Evolutionary conservation across 2,888 invertebrate genomes (phyloP).

Genomic region (Empis livida): DNA sequence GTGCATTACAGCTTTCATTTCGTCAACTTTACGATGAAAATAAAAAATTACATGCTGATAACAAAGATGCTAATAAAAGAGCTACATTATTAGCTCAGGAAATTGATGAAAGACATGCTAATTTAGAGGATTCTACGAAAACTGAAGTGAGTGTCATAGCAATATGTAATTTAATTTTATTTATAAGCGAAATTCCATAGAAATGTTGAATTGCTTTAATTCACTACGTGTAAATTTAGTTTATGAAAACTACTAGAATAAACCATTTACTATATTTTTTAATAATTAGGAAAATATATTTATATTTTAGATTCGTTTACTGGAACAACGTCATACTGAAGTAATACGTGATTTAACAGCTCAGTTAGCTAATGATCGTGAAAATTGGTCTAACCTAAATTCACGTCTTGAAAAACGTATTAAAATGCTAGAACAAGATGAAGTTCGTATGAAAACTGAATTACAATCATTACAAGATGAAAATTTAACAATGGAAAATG

Average conservation of each 20-base stretch:
- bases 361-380: slow-evolving; percentile 60
- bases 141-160: slow-evolving; percentile 20
- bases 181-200: too few species aligned
- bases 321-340: slow-evolving; percentile 68
- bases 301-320: slow-evolving; percentile 41
- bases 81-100: slow-evolving; percentile 75
- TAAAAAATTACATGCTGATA: slow-evolving; percentile 65
- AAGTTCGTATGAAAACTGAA: slow-evolving; percentile 51
- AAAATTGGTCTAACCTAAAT: slow-evolving; percentile 48
- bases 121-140: slow-evolving; percentile 64
- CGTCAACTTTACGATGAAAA: slow-evolving; percentile 63
- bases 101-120: slow-evolving; percentile 78
- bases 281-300: neutral
- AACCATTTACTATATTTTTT: too few species aligned
- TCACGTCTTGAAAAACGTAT: slow-evolving; percentile 51
- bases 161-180: too few species aligned
- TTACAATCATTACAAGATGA: slow-evolving; percentile 47
- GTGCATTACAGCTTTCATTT: slow-evolving; percentile 43
- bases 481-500: slow-evolving; percentile 48
- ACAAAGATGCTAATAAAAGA: slow-evolving; percentile 69
- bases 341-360: slow-evolving; percentile 55
- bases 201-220: too few species aligned
- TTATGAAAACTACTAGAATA: too few species aligned
- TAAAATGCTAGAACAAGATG: slow-evolving; percentile 51
- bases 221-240: too few species aligned